Conservation (phyloP, 2,888 invertebrate genomes). For the Dendrolimus houi region DNA sequence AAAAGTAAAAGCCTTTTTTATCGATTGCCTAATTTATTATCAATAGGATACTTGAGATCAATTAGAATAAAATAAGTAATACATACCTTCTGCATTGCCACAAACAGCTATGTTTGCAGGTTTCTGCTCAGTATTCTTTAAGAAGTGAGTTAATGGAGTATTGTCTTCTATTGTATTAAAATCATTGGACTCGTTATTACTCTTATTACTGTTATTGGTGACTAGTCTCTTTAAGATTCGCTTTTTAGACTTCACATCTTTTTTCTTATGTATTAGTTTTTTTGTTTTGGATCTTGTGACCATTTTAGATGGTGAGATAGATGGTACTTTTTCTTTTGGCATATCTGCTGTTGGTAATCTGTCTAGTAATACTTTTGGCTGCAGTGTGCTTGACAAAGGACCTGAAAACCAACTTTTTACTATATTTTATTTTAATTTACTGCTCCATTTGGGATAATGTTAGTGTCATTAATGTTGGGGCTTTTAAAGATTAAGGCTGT, state of each 20-base stretch:
- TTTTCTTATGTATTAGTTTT: neutral
- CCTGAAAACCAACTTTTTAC: neutral
- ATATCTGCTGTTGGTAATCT: constrained; percentile 5
- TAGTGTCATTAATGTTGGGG: too few species aligned
- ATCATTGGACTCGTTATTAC: neutral
- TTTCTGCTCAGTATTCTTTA: neutral
- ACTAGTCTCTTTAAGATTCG: neutral
- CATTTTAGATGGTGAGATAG: neutral
- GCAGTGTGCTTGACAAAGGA: neutral
- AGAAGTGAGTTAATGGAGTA: neutral
- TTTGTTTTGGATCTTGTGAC: constrained; percentile 1
- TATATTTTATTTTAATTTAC: too few species aligned
- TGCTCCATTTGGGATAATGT: too few species aligned
- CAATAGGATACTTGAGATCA: too few species aligned
- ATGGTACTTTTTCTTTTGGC: neutral
- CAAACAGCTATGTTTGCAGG: too few species aligned
- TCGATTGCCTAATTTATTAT: too few species aligned
- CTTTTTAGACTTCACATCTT: neutral
- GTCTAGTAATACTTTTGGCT: constrained; percentile 27
- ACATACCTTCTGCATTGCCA: too few species aligned
- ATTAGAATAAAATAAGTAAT: too few species aligned
- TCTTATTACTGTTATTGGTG: neutral
- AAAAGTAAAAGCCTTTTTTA: too few species aligned
- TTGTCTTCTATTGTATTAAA: neutral
- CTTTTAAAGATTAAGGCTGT: too few species aligned